A percentile compares a stretch with the other conserved stretches of the same genome.
phyloP scores from a whole-genome alignment of 2,888 invertebrate species.

The Phortica okadai region DNA sequence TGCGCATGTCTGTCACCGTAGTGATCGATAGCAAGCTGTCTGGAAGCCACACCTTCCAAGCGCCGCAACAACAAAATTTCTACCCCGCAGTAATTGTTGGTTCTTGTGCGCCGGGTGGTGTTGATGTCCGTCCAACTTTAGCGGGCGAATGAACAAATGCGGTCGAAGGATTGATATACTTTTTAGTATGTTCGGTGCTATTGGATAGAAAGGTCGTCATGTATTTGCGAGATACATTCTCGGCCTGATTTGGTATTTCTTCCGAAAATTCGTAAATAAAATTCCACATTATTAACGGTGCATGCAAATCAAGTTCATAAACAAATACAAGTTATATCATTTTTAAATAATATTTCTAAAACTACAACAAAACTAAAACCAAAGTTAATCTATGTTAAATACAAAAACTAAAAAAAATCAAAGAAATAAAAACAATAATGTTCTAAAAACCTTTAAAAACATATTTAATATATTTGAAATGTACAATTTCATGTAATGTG shows the following conservation, averaged over 20 bases:
- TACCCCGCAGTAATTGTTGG: constrained; percentile 25
- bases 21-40: constrained; percentile 65
- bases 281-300: too few species aligned
- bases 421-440: too few species aligned
- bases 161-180: constrained; percentile 40
- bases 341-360: not conserved
- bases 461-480: constrained; percentile 26
- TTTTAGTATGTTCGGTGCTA: constrained; percentile 76
- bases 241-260: not conserved
- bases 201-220: constrained; percentile 73
- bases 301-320: too few species aligned
- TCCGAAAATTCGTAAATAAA: too few species aligned
- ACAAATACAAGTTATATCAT: not conserved
- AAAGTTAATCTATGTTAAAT: constrained; percentile 6
- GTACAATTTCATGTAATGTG: constrained; percentile 33
- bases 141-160: constrained; percentile 31
- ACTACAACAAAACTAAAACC: not conserved
- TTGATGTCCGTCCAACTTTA: constrained; percentile 33
- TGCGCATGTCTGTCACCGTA: constrained; percentile 65
- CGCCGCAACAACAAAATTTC: constrained; percentile 45
- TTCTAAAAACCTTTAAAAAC: not conserved
- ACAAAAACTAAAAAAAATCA: too few species aligned
- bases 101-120: constrained; percentile 32
- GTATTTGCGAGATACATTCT: constrained; percentile 36
- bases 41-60: constrained; percentile 69